These are phyloP conservation scores for Bedellia somnulentella DNA, from an alignment of 2,888 invertebrate species.

Conservation along the genomic window DNA sequence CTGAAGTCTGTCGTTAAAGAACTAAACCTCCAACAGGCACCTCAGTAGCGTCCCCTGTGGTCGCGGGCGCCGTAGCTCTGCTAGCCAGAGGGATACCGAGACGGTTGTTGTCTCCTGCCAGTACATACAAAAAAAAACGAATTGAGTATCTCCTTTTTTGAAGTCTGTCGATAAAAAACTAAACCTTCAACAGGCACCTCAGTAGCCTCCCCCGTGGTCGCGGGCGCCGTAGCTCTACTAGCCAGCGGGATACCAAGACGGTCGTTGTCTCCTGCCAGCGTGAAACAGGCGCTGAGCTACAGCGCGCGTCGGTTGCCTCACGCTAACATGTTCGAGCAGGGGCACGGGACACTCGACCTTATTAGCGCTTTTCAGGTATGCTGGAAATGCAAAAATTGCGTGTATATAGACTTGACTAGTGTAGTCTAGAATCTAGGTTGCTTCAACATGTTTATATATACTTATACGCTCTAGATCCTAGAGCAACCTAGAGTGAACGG, in stretches of 20 bases:
- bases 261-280: constrained; percentile 85
- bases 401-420: too few relatives aligned
- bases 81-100: constrained; percentile 79
- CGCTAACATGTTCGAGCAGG: constrained; percentile 97
- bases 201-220: constrained; percentile 96
- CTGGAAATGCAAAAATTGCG: too few relatives aligned
- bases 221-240: constrained; percentile 89
- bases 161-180: too few relatives aligned
- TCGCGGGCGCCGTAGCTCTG: constrained; percentile 91
- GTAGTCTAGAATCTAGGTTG: too few relatives aligned
- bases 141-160: too few relatives aligned
- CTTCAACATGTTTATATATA: too few relatives aligned
- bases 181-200: constrained; percentile 73
- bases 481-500: too few relatives aligned
- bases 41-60: constrained; percentile 96
- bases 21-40: too few relatives aligned
- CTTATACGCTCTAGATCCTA: too few relatives aligned
- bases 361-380: constrained; percentile 86
- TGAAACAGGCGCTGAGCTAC: constrained; percentile 94
- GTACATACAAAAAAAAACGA: too few relatives aligned
- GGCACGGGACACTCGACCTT: constrained; percentile 91
- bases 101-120: constrained; percentile 80
- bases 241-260: constrained; percentile 76
- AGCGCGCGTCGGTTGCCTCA: constrained; percentile 82
- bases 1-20: too few relatives aligned